Evolutionary conservation across 2,888 invertebrate genomes (phyloP).

Genomic region (Lissonota sp.): DNA sequence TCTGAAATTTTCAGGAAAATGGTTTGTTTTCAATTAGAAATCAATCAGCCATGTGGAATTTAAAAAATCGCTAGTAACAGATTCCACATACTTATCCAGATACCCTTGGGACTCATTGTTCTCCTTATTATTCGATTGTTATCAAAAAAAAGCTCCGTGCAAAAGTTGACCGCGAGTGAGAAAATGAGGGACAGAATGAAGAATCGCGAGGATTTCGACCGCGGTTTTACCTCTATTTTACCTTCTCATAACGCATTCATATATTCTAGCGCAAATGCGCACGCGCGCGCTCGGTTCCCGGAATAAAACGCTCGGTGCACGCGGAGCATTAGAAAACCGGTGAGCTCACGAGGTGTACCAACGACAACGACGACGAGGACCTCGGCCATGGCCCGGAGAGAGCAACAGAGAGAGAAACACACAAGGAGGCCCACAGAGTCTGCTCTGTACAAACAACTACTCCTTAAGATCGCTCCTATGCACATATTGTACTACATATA

Average conservation of each 20-base stretch:
- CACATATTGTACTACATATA: slow-evolving; percentile 12
- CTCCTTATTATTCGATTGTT: too few species aligned
- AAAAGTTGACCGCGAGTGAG: too few species aligned
- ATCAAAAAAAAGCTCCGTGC: too few species aligned
- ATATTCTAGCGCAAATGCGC: slow-evolving; percentile 70
- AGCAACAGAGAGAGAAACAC: slow-evolving; percentile 23
- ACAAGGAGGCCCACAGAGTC: slow-evolving; percentile 30
- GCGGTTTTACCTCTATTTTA: slow-evolving; percentile 42
- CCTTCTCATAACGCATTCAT: slow-evolving; percentile 75
- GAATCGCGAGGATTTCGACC: slow-evolving; percentile 35
- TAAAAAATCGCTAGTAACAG: too few species aligned
- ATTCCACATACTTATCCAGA: too few species aligned
- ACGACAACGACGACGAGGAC: slow-evolving; percentile 49
- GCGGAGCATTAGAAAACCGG: slow-evolving; percentile 58
- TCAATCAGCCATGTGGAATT: too few species aligned
- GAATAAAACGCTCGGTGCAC: slow-evolving; percentile 54
- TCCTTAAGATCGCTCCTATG: slow-evolving; percentile 10
- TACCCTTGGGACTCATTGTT: too few species aligned
- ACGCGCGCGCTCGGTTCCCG: slow-evolving; percentile 52
- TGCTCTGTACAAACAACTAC: slow-evolving; percentile 37
- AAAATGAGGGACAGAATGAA: neutral
- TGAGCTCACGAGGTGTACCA: slow-evolving; percentile 55
- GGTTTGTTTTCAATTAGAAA: too few species aligned
- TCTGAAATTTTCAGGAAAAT: too few species aligned
- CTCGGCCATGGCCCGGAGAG: slow-evolving; percentile 55